Evolutionary conservation across 2,797 vertebrate genomes (phyloP).

Genomic region (Phrynocephalus forsythii): DNA sequence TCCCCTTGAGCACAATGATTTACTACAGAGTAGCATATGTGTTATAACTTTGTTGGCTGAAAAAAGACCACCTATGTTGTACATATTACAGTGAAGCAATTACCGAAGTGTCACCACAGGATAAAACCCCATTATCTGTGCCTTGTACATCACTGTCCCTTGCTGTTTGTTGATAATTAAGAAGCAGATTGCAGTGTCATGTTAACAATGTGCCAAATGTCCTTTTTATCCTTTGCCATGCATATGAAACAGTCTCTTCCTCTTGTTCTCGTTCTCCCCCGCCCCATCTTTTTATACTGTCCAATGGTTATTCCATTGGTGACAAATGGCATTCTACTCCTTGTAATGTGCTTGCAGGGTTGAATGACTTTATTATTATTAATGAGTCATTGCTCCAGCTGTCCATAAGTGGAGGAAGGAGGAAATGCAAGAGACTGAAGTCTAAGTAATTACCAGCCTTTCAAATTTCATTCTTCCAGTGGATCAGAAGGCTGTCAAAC

Average conservation of each 20-base stretch:
- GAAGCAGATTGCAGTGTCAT: conserved; percentile 71
- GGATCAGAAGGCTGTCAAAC: conserved; percentile 72
- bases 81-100: conserved; percentile 65
- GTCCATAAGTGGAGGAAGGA: conserved; percentile 80
- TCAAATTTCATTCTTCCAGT: conserved; percentile 84
- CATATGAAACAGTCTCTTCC: conserved; percentile 77
- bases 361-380: conserved; percentile 91
- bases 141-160: conserved; percentile 61
- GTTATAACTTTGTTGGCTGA: conserved; percentile 56
- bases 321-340: conserved; percentile 84
- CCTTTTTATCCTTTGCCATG: conserved; percentile 77
- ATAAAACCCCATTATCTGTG: conserved; percentile 63
- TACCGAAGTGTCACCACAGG: conserved; percentile 69
- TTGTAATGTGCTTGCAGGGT: conserved; percentile 84
- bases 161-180: conserved; percentile 75
- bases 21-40: conserved; percentile 47
- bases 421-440: conserved; percentile 80
- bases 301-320: conserved; percentile 81
- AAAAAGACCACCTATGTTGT: conserved; percentile 55
- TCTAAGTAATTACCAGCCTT: conserved; percentile 87
- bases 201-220: conserved; percentile 70
- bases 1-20: conserved; percentile 58
- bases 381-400: conserved; percentile 86
- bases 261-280: conserved; percentile 55
- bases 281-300: conserved; percentile 67